Percentiles rank a stretch among this genome's conserved stretches.
Evolutionary conservation across 2,888 invertebrate genomes (phyloP).

Genomic region (Phalera bucephala): DNA sequence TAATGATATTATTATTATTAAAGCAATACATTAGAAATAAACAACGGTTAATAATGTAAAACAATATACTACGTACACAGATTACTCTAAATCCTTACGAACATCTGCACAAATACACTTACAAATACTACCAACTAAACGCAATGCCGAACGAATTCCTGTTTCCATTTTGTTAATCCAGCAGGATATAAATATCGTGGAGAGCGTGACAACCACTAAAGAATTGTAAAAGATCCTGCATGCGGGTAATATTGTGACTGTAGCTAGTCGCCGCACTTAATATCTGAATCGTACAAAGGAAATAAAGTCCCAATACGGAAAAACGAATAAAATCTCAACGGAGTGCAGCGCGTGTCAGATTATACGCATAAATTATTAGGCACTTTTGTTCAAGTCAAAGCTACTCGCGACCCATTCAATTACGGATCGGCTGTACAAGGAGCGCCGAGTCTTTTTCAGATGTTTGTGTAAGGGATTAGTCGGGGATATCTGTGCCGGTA

Average conservation of each 20-base stretch:
- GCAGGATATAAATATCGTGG: constrained; percentile 48
- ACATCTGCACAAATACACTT: too few relatives aligned
- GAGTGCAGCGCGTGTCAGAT: constrained; percentile 72
- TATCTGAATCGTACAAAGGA: constrained; percentile 69
- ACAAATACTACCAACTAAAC: too few relatives aligned
- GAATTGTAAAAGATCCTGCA: constrained; percentile 56
- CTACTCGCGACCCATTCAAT: constrained; percentile 74
- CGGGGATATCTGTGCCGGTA: constrained; percentile 80
- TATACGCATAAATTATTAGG: constrained; percentile 81
- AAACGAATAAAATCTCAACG: constrained; percentile 62
- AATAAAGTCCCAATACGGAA: constrained; percentile 55
- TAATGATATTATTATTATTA: too few relatives aligned
- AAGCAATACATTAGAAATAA: too few relatives aligned
- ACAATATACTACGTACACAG: too few relatives aligned
- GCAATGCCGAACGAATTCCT: constrained; percentile 39
- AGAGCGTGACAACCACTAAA: constrained; percentile 56
- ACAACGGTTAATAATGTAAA: too few relatives aligned
- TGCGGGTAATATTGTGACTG: constrained; percentile 73
- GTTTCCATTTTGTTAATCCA: constrained; percentile 53
- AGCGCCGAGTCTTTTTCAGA: constrained; percentile 80
- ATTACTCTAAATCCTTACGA: too few relatives aligned
- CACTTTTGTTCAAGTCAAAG: constrained; percentile 79
- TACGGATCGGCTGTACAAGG: constrained; percentile 74
- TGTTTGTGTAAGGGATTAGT: constrained; percentile 81
- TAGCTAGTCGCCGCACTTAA: constrained; percentile 64